Base-by-base conservation (phyloP, 2,888 invertebrate species). In the Epirrhoe alternata region DNA sequence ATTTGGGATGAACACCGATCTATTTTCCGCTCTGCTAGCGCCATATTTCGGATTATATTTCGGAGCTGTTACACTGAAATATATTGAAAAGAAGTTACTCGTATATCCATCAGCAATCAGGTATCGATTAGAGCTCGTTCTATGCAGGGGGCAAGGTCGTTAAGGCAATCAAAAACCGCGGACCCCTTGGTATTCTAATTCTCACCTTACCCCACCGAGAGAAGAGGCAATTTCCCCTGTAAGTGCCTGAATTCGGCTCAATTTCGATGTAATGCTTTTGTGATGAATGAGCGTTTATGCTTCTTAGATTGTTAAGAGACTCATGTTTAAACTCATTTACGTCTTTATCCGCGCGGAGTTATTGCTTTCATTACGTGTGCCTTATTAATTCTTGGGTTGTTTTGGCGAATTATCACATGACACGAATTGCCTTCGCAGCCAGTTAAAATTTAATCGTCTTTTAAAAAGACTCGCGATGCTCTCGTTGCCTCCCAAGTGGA, bases 71-170 rank as follows among this genome's bases (percentile, higher is more conserved):
- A 24, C 24, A 42, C 42, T 16, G 3, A 12, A 59, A 47, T 57
- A 42, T 58, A 50, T 45, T 60, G 51, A 17, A 55, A 42, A 14
- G 59, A 16, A 54, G 47, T 24, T 24, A 24, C 24, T 24, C 24
- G 56, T 63, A 53, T 66, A 61, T 59, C 63, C 38, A 52, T 62
- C 62, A 71, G 73, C 76, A 79, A 80, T 83, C 76, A 78, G 80
- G 80, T 81, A 82, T 83, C 80, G 82, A 85, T 84, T 82, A 81
- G 76, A 70, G 74, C 67, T 77, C 73, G 72, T 78, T 79, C 75
- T 74, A 68, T 78, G 82, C 78, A 80, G 70, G 75, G 69, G 70
- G 71, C 80, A 81, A 84, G 82, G 83, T 81, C 80, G 77, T 79
- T 78, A 74, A 70, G 73, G 78, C 70, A 80, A 82, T 80, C 78